phyloP scores from a whole-genome alignment of 2,888 invertebrate species.

The Anthophora plumipes region DNA sequence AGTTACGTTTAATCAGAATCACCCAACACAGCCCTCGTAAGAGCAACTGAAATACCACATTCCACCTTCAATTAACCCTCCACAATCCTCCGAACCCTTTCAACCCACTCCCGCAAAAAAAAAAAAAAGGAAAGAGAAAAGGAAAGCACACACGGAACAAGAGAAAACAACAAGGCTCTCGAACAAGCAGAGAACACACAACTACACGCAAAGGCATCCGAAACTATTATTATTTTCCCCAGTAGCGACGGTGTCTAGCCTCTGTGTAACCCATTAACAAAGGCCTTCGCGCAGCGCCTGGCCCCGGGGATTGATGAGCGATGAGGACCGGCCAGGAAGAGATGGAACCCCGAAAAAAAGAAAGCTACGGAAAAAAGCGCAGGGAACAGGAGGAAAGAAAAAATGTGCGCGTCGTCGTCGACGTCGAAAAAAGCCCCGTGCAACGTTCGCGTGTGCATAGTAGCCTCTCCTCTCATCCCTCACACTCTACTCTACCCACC shows the following conservation, averaged over 20 bases:
- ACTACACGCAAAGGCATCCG: not conserved
- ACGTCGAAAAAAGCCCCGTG: conserved; percentile 50
- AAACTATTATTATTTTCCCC: conserved; percentile 33
- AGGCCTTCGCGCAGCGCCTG: conserved; percentile 12
- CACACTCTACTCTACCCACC: conserved; percentile 4
- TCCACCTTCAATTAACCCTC: not conserved
- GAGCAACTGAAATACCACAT: not conserved
- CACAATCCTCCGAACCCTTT: not conserved
- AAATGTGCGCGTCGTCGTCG: conserved; percentile 35
- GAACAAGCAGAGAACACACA: not conserved
- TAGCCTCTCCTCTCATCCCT: conserved; percentile 16
- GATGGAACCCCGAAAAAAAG: not conserved
- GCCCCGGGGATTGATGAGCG: conserved; percentile 53
- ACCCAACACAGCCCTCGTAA: too few relatives aligned
- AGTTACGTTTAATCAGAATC: too few relatives aligned
- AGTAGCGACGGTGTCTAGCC: conserved; percentile 8
- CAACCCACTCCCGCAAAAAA: not conserved
- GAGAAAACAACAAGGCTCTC: not conserved
- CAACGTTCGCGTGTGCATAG: conserved; percentile 52
- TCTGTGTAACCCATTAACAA: conserved; percentile 58
- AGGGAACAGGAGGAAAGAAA: conserved; percentile 35
- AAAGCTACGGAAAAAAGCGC: not conserved
- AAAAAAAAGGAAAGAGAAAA: not conserved
- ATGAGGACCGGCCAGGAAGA: not conserved
- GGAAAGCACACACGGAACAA: not conserved